Base-by-base conservation (phyloP, 1,140 invertebrate genomes). In the Hydropsyche tenuis region DNA sequence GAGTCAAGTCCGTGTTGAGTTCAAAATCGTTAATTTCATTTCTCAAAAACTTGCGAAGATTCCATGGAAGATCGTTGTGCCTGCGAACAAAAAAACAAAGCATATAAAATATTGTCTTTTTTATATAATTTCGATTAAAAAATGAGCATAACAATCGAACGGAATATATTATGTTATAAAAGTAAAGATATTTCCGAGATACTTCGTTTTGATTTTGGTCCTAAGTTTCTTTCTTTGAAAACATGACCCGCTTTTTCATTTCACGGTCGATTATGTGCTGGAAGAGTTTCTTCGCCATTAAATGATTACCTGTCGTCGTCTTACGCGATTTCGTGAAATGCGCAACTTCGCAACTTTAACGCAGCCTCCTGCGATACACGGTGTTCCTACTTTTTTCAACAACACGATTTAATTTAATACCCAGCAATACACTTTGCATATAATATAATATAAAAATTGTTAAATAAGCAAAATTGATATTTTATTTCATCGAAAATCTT, bases 41-140 rank as follows among this genome's bases (percentile, higher is more conserved):
- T 78, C 91, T 90, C 5, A 92, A 86, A 76, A 92, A 93, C 81
- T 92, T 92, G 72, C 92, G 82, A 65, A 94, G 92, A 80, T 94
- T 94, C 91, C 92, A 94, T 0, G 93, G 91, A 27, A 96, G 81
- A 80, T 96, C 94, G 85, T 95, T 95, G 85, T 96, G 94, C 2
- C 91, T 92, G 81, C 0, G 80, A 70, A 71, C 78, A 75, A 37
- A 69, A 43, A 48, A 73, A 73, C 30, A 68, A 12, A 70, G 4
- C 23, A 56, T n/a, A 46, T 37, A 60, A 60, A 56, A 6, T 60
- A 60, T 11, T 60, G 1, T 25, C 7, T 25, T 5, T 37, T 37
- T 9, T 37, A 9, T 37, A 37, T 4, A 37, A 37, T 4, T n/a
- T n/a, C n/a, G n/a, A n/a, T n/a, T n/a, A n/a, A n/a, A n/a, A n/a